phyloP scores from a whole-genome alignment of 2,797 vertebrate genomes.

The Podarcis lilfordi region DNA sequence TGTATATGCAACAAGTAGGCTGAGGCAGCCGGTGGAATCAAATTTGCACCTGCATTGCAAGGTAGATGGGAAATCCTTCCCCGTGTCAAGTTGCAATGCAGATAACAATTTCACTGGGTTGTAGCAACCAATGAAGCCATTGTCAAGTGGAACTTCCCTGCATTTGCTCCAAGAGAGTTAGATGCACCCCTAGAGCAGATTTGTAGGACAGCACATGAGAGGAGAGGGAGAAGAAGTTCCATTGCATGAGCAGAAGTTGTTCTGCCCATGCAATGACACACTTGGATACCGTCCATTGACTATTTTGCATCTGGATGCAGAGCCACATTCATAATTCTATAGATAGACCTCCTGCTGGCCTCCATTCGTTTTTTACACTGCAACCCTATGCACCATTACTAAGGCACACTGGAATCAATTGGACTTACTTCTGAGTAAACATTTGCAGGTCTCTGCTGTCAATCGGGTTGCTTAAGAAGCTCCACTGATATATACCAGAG shows the following conservation, averaged over 20 bases:
- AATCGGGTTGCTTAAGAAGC: not conserved
- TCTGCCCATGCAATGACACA: too few species aligned
- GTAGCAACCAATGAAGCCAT: too few species aligned
- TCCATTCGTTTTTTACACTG: not conserved
- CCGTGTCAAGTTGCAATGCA: not conserved
- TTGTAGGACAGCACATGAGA: too few species aligned
- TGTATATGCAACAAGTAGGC: not conserved
- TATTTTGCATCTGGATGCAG: not conserved
- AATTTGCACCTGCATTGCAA: not conserved
- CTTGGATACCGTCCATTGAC: not conserved
- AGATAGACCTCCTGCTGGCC: not conserved
- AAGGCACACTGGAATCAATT: not conserved
- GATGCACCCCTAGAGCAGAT: too few species aligned
- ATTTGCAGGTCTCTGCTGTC: not conserved
- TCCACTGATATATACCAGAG: not conserved
- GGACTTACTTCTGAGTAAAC: not conserved
- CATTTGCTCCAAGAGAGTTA: too few species aligned
- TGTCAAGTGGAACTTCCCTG: too few species aligned
- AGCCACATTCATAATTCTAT: not conserved
- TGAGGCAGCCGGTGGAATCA: not conserved
- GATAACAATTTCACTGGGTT: not conserved
- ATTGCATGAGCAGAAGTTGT: too few species aligned
- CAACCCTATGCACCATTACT: not conserved
- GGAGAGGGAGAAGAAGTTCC: too few species aligned
- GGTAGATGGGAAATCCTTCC: not conserved